Evolutionary conservation across 2,888 invertebrate genomes (phyloP).

Genomic region (Sarcophaga rosellei): DNA sequence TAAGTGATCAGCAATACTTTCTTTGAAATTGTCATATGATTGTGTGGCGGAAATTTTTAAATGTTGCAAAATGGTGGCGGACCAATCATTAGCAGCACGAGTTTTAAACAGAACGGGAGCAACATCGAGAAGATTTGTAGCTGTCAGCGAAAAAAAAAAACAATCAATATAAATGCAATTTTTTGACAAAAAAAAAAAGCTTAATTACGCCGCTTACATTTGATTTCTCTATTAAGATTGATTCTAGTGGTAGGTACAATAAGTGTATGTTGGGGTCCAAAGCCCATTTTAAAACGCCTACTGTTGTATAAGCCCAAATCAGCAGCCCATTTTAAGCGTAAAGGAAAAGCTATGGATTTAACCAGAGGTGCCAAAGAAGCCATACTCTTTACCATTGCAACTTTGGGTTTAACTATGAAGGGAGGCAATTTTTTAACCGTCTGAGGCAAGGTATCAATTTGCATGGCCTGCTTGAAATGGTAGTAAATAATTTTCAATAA

Average conservation of each 20-base stretch:
- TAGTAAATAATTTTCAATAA: neutral
- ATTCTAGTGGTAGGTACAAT: conserved; percentile 82
- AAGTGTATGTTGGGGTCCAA: conserved; percentile 86
- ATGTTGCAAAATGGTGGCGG: conserved; percentile 74
- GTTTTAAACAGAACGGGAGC: conserved; percentile 73
- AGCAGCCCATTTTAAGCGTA: conserved; percentile 80
- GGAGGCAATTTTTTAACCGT: conserved; percentile 69
- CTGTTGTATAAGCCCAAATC: conserved; percentile 85
- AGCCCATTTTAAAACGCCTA: conserved; percentile 87
- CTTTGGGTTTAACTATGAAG: conserved; percentile 81
- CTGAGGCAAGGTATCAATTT: conserved; percentile 40
- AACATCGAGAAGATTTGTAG: conserved; percentile 67
- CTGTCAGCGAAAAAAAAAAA: conserved; percentile 33
- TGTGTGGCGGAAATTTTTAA: conserved; percentile 75
- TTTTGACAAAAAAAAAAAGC: neutral
- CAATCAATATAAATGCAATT: neutral
- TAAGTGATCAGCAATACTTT: conserved; percentile 85
- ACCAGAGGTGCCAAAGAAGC: conserved; percentile 80
- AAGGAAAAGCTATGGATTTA: conserved; percentile 74
- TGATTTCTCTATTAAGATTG: conserved; percentile 66
- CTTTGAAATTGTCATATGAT: conserved; percentile 79
- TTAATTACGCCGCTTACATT: conserved; percentile 67
- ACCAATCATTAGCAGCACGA: conserved; percentile 75
- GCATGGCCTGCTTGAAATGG: neutral
- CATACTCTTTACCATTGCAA: conserved; percentile 80